Evolutionary conservation across 2,888 invertebrate genomes (phyloP).

Genomic region (Petrolisthes cinctipes): DNA sequence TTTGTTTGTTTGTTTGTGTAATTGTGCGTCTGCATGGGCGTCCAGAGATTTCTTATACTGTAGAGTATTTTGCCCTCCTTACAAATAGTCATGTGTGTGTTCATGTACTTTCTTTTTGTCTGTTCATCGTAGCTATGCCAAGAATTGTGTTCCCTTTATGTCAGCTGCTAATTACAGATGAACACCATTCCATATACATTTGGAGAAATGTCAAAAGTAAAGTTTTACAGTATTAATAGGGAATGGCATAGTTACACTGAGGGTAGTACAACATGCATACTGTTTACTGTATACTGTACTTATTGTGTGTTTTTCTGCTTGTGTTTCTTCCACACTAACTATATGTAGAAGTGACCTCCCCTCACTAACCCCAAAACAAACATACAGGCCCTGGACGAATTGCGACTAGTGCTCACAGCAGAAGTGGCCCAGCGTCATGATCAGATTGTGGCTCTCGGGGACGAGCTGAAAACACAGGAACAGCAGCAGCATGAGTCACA

Average conservation of each 20-base stretch:
- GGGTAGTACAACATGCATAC: too few relatives aligned
- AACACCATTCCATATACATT: too few relatives aligned
- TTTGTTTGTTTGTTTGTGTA: too few relatives aligned
- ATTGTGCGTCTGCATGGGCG: neutral
- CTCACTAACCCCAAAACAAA: constrained; percentile 5
- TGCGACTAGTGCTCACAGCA: constrained; percentile 52
- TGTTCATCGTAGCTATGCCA: too few relatives aligned
- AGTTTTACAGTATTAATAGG: too few relatives aligned
- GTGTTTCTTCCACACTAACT: neutral
- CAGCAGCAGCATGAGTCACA: constrained; percentile 51
- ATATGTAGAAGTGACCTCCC: neutral
- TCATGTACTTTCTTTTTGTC: too few relatives aligned
- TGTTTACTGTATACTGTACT: neutral
- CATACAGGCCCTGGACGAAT: constrained; percentile 47
- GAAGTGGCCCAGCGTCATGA: constrained; percentile 57
- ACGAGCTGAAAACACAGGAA: constrained; percentile 48
- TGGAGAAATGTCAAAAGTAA: too few relatives aligned
- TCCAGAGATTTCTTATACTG: too few relatives aligned
- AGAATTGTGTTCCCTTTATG: too few relatives aligned
- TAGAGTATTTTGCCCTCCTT: too few relatives aligned
- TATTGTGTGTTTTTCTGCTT: neutral
- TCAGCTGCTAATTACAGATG: too few relatives aligned
- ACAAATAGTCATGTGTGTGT: too few relatives aligned
- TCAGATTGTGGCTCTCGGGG: constrained; percentile 35
- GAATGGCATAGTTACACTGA: neutral